phyloP scores from a whole-genome alignment of 2,888 invertebrate species.

The Sisyra terminalis region DNA sequence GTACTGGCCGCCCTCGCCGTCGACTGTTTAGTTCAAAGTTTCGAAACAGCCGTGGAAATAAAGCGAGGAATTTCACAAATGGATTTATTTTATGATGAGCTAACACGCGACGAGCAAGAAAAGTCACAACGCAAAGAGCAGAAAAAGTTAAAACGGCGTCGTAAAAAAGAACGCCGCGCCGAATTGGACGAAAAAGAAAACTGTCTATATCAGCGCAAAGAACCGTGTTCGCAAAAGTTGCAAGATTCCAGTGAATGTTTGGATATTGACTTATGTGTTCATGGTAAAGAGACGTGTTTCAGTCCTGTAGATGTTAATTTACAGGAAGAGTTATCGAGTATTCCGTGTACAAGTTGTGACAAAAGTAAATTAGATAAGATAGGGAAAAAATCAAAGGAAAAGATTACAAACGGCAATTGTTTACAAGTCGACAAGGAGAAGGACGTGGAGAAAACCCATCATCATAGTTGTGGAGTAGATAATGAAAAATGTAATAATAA shows the following conservation, averaged over 20 bases:
- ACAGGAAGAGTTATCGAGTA: no score
- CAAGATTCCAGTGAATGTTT: conserved; percentile 14
- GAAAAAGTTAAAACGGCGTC: conserved; percentile 61
- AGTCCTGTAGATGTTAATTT: conserved; percentile 10
- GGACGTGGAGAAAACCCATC: neutral
- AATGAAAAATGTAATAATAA: conserved; percentile 9
- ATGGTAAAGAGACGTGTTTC: no score
- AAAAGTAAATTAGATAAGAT: conserved; percentile 7
- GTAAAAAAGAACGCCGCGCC: conserved; percentile 50
- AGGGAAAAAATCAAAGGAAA: conserved; percentile 9
- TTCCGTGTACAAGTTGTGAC: conserved; percentile 14
- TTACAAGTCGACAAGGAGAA: conserved; percentile 4
- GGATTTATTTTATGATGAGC: conserved; percentile 73
- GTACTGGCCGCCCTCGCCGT: conserved; percentile 78
- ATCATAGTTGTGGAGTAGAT: neutral
- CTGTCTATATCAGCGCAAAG: conserved; percentile 16
- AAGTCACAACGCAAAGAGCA: conserved; percentile 76
- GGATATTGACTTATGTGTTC: conserved; percentile 11
- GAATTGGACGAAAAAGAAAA: conserved; percentile 28
- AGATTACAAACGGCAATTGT: conserved; percentile 8
- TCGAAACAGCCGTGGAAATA: conserved; percentile 77
- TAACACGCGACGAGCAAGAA: conserved; percentile 71
- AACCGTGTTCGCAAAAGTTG: conserved; percentile 23
- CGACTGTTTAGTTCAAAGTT: conserved; percentile 74
- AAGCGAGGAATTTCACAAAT: conserved; percentile 80